These are phyloP conservation scores for Chamaea fasciata DNA, from an alignment of 2,113 vertebrate species.

Conservation along the genomic window DNA sequence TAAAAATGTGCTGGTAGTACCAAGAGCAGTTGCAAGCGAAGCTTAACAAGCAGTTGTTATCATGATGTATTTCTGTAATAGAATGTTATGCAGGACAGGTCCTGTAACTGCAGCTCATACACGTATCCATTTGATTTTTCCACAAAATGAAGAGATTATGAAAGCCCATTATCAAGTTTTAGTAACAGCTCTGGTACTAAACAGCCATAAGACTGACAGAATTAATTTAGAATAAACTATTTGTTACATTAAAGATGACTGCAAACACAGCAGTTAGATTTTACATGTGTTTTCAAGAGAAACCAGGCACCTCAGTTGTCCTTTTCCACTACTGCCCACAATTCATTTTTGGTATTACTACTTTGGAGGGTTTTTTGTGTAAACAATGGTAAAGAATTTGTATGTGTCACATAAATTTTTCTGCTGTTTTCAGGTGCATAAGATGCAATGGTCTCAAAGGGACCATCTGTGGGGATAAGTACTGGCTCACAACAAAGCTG, in stretches of 20 bases:
- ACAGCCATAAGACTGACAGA: not conserved
- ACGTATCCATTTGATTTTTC: not conserved
- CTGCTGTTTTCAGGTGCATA: not conserved
- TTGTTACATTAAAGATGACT: not conserved
- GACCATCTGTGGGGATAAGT: not conserved
- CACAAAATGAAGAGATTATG: not conserved
- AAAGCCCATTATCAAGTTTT: not conserved
- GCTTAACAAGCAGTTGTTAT: not conserved
- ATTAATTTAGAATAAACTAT: not conserved
- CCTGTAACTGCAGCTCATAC: not conserved
- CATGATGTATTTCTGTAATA: not conserved
- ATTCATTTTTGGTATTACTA: not conserved
- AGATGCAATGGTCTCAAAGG: not conserved
- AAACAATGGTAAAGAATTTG: not conserved
- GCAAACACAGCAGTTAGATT: not conserved
- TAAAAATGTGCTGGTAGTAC: constrained; percentile 10
- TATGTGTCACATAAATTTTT: not conserved
- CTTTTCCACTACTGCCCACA: not conserved
- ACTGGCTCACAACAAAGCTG: not conserved
- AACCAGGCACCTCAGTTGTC: not conserved
- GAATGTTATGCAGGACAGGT: not conserved
- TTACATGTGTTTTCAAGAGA: not conserved
- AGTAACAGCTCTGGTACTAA: not conserved
- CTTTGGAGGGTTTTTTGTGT: not conserved
- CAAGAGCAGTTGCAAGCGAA: not conserved